phyloP scores from a whole-genome alignment of 2,888 invertebrate species.

The Cinara cedri region DNA sequence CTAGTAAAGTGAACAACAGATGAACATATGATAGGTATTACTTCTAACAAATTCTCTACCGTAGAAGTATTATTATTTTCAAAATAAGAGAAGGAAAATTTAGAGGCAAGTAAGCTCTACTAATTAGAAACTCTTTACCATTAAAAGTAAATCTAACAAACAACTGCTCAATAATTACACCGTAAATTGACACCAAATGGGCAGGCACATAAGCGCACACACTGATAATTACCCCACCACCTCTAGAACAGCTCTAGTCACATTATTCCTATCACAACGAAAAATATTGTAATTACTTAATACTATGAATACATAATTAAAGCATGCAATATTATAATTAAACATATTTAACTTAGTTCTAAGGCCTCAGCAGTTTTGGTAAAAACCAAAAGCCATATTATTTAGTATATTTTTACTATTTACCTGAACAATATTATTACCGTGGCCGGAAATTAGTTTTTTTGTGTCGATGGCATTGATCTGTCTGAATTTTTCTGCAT shows the following conservation, averaged over 20 bases:
- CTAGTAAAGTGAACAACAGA: too few relatives aligned
- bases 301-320: neutral
- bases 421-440: neutral
- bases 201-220: neutral
- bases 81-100: neutral
- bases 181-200: neutral
- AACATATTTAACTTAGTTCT: neutral
- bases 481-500: neutral
- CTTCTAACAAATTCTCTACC: too few relatives aligned
- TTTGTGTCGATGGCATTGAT: neutral
- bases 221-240: neutral
- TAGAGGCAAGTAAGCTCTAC: neutral
- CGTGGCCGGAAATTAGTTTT: neutral
- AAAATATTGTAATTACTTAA: conserved; percentile 1
- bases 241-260: neutral
- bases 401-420: neutral
- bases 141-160: conserved; percentile 9
- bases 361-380: neutral
- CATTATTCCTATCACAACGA: neutral
- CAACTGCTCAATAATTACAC: neutral
- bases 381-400: neutral
- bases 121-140: neutral
- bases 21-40: too few relatives aligned
- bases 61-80: too few relatives aligned
- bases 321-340: neutral